Evolutionary conservation across 2,888 invertebrate species (phyloP).

Genomic region (Stictocephala bisonia): DNA sequence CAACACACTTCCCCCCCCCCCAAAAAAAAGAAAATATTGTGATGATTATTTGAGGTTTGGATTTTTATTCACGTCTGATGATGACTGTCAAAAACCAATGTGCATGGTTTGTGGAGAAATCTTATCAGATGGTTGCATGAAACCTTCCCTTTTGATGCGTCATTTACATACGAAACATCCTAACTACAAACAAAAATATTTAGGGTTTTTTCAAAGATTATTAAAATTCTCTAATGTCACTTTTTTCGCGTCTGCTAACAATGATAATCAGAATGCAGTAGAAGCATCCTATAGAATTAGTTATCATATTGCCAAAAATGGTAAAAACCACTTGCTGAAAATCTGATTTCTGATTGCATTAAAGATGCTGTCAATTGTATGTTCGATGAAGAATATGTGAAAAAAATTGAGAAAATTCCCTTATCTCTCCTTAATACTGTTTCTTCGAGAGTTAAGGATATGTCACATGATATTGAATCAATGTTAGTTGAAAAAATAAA

Average conservation of each 20-base stretch:
- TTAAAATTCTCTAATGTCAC: neutral
- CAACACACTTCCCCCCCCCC: neutral
- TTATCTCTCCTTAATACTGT: conserved; percentile 44
- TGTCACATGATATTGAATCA: conserved; percentile 46
- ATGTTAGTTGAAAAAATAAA: conserved; percentile 38
- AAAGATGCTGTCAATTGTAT: neutral
- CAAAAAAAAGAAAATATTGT: neutral
- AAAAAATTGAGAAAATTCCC: conserved; percentile 19
- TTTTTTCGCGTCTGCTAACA: conserved; percentile 7
- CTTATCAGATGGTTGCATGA: conserved; percentile 17
- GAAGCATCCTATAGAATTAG: conserved; percentile 29
- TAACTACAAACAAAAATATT: conserved; percentile 1
- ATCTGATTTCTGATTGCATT: conserved; percentile 3
- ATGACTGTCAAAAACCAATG: conserved; percentile 22
- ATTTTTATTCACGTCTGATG: conserved; percentile 12
- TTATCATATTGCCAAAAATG: conserved; percentile 18
- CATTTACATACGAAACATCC: conserved; percentile 33
- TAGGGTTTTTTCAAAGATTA: conserved; percentile 3
- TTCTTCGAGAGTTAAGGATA: conserved; percentile 34
- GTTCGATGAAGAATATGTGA: conserved; percentile 1
- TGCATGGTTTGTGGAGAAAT: conserved; percentile 2
- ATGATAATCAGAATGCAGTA: neutral
- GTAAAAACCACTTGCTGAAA: conserved; percentile 31
- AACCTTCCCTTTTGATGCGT: conserved; percentile 19
- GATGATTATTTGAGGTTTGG: neutral